phyloP scores from a whole-genome alignment of 1,140 invertebrate genomes.

The Zaprionus ornatus region DNA sequence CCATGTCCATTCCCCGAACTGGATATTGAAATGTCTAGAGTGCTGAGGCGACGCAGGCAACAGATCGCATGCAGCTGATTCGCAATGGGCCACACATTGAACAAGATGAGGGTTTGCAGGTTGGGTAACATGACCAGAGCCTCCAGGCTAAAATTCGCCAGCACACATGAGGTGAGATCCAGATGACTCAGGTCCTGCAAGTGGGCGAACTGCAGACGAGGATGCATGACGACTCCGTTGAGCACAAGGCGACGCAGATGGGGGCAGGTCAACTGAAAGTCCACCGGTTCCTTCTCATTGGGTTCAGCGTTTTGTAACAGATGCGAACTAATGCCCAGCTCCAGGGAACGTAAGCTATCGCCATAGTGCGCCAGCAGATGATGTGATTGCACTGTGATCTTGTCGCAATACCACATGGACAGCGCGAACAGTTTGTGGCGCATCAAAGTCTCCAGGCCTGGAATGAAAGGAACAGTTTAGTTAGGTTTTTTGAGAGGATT shows the following conservation, averaged over 20 bases:
- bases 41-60: conserved; percentile 86
- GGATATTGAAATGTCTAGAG: conserved; percentile 90
- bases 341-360: conserved; percentile 83
- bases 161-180: conserved; percentile 90
- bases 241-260: conserved; percentile 88
- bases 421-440: conserved; percentile 89
- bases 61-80: conserved; percentile 86
- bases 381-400: conserved; percentile 86
- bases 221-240: conserved; percentile 81
- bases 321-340: conserved; percentile 84
- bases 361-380: conserved; percentile 83
- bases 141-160: conserved; percentile 85
- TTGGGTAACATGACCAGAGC: conserved; percentile 86
- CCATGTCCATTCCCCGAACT: conserved; percentile 75
- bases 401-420: conserved; percentile 89
- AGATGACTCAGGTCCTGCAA: conserved; percentile 89
- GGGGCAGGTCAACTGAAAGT: conserved; percentile 87
- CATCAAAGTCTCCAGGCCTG: conserved; percentile 86
- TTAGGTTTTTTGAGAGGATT: background rate
- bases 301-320: conserved; percentile 78
- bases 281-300: conserved; percentile 80
- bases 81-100: conserved; percentile 88
- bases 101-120: conserved; percentile 90
- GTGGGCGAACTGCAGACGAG: conserved; percentile 74
- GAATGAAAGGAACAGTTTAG: background rate